Evolutionary conservation across 2,888 invertebrate genomes (phyloP), one percentile per base, ranked within the genome.

Genomic region (Dorcus hopei): DNA sequence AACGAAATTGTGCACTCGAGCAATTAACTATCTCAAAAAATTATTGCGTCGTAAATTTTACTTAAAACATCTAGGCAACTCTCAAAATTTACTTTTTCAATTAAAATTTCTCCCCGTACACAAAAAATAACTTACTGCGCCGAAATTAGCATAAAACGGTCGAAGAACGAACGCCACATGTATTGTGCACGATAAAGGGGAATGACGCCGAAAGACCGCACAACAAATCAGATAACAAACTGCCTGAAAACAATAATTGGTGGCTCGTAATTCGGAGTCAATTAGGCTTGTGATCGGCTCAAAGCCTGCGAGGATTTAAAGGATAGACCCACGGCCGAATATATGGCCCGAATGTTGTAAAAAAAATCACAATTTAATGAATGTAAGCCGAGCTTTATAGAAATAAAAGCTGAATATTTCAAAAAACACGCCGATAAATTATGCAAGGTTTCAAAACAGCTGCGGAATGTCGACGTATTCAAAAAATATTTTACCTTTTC

Each of bases 211-310:
- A 70, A 70, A 65, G 66, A 68, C 69, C 70, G 62, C 68, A 65
- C 69, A 67, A 66, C 69, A 70, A 72, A 71, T 70, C 68, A 66
- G 68, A 68, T 65, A 67, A 65, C 68, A 68, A 70, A 69, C 67
- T 61, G 64, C 61, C 69, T 63, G 68, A 70, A 72, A 71, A 70
- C 72, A 70, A 72, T 72, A 70, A 72, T 70, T 68, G 68, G 67
- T 61, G 61, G 64, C 67, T 62, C 65, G 69, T 71, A 71, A 69
- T 68, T 68, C 67, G 66, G 61, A 19, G 9, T 23, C 45, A 45
- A 45, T 45, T 45, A 45, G 45, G 45, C 45, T 45, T 45, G 45
- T 45, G 45, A 45, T 45, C 45, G 45, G 45, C 19, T 45, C n/a
- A 45, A 45, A 45, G 16, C 45, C 45, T 19, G 23, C 45, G 23